Evolutionary conservation across 2,797 vertebrate species (phyloP).

Genomic region (Staurois parvus): DNA sequence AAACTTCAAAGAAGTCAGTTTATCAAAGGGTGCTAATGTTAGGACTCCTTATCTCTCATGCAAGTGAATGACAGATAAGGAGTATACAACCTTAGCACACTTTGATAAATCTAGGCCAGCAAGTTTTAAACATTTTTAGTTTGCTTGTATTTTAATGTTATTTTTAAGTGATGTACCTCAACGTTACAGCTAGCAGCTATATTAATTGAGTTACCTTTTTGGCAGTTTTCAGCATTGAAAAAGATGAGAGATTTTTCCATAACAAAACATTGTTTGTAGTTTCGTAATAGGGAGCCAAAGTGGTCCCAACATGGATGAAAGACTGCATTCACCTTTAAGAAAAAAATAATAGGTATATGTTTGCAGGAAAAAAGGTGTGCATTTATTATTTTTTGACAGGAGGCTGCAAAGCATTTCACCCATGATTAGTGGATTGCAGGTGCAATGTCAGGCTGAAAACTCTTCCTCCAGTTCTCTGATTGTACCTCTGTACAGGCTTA

Average conservation of each 20-base stretch:
- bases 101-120: conserved; percentile 38
- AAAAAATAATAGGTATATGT: no score
- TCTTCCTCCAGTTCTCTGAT: no score
- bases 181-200: neutral
- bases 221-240: neutral
- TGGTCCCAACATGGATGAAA: no score
- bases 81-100: conserved; percentile 46
- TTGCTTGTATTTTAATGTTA: neutral
- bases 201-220: neutral
- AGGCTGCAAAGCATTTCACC: no score
- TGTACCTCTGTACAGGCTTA: no score
- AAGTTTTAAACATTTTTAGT: conserved; percentile 23
- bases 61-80: conserved; percentile 44
- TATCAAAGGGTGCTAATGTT: conserved; percentile 52
- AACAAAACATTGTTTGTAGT: no score
- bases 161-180: neutral
- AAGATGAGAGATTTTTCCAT: neutral
- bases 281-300: no score
- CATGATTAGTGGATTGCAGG: no score
- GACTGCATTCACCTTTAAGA: no score
- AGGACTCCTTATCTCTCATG: conserved; percentile 43
- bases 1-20: conserved; percentile 47
- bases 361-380: no score
- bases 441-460: no score
- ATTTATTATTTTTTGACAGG: no score